Percentiles rank a stretch among this genome's conserved stretches.
Evolutionary conservation across 2,797 vertebrate species (phyloP).

Genomic region (Phrynocephalus forsythii): DNA sequence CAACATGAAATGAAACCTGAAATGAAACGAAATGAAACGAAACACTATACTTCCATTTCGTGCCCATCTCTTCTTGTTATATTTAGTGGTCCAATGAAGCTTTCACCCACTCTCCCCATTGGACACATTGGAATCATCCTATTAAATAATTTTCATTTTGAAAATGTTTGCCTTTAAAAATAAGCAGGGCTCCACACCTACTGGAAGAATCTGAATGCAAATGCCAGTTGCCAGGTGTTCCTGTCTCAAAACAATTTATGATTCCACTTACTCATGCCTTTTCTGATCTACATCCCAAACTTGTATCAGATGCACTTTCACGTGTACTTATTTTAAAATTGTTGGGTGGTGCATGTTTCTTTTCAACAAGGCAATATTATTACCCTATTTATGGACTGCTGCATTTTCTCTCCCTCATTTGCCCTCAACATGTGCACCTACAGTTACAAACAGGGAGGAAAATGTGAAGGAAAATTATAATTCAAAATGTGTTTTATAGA

Average conservation of each 20-base stretch:
- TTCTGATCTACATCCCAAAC: constrained; percentile 36
- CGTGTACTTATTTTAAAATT: constrained; percentile 62
- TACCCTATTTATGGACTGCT: constrained; percentile 58
- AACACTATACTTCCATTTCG: too few relatives aligned
- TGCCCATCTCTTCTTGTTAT: too few relatives aligned
- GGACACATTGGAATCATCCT: neutral
- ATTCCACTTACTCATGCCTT: constrained; percentile 35
- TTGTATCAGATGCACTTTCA: constrained; percentile 18
- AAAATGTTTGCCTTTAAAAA: neutral
- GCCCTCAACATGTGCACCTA: constrained; percentile 26
- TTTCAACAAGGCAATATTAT: constrained; percentile 56
- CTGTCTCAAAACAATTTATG: constrained; percentile 15
- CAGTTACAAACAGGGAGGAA: neutral
- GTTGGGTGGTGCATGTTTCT: constrained; percentile 5
- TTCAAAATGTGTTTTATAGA: constrained; percentile 46
- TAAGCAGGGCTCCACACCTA: constrained; percentile 30
- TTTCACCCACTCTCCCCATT: too few relatives aligned
- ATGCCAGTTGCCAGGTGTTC: neutral
- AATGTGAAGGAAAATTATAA: neutral
- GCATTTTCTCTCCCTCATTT: constrained; percentile 63
- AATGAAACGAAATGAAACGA: too few relatives aligned
- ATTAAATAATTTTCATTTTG: constrained; percentile 11
- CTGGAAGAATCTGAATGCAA: constrained; percentile 46
- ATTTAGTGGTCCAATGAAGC: too few relatives aligned
- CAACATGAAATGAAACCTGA: too few relatives aligned